Base-by-base conservation (phyloP, 2,888 invertebrate genomes). In the Oscheius onirici region DNA sequence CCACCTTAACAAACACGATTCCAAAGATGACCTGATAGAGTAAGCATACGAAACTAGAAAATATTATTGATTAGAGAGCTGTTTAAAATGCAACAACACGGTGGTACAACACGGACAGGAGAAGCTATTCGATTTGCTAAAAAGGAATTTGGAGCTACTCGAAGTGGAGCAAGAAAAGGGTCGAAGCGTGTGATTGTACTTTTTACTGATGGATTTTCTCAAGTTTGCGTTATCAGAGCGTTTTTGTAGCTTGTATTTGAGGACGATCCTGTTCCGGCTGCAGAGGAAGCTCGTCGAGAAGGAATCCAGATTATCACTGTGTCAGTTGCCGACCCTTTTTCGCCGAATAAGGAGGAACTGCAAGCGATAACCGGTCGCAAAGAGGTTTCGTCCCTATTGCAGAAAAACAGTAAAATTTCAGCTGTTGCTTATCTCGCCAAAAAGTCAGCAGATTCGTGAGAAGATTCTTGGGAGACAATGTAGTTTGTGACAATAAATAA, bases 121-220 rank as follows among this genome's bases (percentile, higher is more conserved):
- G 81, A 81, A 40, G 84, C 84, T 0, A 76, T 84, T 24, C 57
- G 71, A 2, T 78, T 73, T 52, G 83, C 79, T 3, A 68, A 58
- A 0, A 71, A 73, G 26, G 77, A 79, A 11, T 81, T 83, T 69
- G 57, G 57, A 22, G 71, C 43, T 41, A 69, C 55, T 26, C n/a
- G 69, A 20, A 75, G 77, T 69, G 74, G 75, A 22, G 76, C 78
- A 17, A 67, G 75, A 46, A 73, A 72, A 15, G 76, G 76, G 17
- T 73, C 81, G 10, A 74, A 73, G 28, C 78, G 77, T 43, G 74
- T 77, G 11, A 60, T 84, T 40, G 73, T 84, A 15, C 75, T 84
- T 0, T 82, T 84, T 72, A 82, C 84, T 0, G 84, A 84, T 71
- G 84, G 83, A 54, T 80, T 81, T 57, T 80, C 79, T 15, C 83